These are phyloP conservation scores for Pimpla rufipes DNA, from an alignment of 2,888 invertebrate species.

Conservation along the genomic window DNA sequence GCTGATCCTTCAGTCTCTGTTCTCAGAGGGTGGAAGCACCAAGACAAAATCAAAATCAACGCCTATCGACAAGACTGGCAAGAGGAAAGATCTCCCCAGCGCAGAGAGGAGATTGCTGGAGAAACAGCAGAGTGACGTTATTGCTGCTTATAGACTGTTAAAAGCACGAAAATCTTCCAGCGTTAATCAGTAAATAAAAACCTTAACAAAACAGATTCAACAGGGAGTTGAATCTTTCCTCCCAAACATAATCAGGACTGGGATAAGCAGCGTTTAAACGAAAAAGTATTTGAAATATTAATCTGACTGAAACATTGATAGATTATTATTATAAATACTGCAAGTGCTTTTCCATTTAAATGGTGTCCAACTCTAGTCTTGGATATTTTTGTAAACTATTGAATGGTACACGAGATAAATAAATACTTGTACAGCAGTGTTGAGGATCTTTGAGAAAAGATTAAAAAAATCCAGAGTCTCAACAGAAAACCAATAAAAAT, in stretches of 20 bases:
- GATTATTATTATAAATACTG: background rate
- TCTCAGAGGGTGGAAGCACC: conserved; percentile 75
- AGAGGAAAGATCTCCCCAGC: conserved; percentile 88
- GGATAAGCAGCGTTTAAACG: background rate
- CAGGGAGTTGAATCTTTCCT: background rate
- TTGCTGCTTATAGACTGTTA: conserved; percentile 88
- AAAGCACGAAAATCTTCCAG: conserved; percentile 81
- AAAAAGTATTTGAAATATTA: background rate
- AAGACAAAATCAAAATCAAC: conserved; percentile 32
- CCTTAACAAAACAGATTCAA: background rate
- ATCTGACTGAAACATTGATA: background rate
- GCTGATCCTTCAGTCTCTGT: conserved; percentile 87
- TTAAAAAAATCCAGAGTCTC: background rate
- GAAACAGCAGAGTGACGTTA: conserved; percentile 87
- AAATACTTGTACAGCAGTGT: background rate
- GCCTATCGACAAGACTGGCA: conserved; percentile 86
- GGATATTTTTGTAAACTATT: background rate
- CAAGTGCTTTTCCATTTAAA: background rate
- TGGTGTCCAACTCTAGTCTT: too few species aligned
- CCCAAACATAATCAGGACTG: background rate
- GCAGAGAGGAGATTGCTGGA: conserved; percentile 88
- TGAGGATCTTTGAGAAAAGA: background rate
- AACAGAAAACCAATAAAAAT: background rate
- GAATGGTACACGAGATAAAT: background rate
- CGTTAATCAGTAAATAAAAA: conserved; percentile 28